phyloP scores from a whole-genome alignment of 2,888 invertebrate genomes.

The Craniophora ligustri region DNA sequence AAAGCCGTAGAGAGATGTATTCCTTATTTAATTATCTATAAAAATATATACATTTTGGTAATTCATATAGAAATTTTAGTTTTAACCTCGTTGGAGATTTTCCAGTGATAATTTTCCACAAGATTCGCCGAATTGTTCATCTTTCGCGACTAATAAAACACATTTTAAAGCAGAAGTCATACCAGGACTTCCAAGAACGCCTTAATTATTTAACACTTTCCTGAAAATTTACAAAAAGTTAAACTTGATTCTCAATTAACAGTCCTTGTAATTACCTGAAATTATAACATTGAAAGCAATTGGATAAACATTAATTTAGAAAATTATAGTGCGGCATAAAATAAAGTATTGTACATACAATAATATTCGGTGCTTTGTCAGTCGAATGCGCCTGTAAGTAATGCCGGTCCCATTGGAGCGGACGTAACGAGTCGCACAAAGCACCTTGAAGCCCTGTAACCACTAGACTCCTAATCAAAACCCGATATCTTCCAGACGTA shows the following conservation, averaged over 20 bases:
- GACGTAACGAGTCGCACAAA: conserved; percentile 50
- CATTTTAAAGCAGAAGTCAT: neutral
- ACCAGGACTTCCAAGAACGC: neutral
- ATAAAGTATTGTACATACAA: neutral
- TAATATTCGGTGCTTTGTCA: conserved; percentile 11
- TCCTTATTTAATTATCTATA: too few species aligned
- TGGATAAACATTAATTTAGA: neutral
- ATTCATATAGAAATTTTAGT: too few species aligned
- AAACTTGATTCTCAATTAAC: neutral
- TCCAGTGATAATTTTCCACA: too few species aligned
- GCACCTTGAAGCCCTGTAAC: conserved; percentile 29
- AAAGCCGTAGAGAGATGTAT: too few species aligned
- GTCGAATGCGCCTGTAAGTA: conserved; percentile 12
- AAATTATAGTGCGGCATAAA: neutral
- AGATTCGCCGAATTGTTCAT: neutral
- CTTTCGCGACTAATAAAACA: neutral
- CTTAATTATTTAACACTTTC: neutral
- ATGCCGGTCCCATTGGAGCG: conserved; percentile 32
- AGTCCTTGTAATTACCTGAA: neutral
- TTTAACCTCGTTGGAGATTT: too few species aligned
- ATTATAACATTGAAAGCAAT: neutral
- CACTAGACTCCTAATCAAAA: conserved; percentile 36
- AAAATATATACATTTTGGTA: too few species aligned
- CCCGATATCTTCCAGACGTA: conserved; percentile 5
- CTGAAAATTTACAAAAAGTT: neutral